Conservation (phyloP, 2,888 invertebrate species). For the Nycteola revayana region DNA sequence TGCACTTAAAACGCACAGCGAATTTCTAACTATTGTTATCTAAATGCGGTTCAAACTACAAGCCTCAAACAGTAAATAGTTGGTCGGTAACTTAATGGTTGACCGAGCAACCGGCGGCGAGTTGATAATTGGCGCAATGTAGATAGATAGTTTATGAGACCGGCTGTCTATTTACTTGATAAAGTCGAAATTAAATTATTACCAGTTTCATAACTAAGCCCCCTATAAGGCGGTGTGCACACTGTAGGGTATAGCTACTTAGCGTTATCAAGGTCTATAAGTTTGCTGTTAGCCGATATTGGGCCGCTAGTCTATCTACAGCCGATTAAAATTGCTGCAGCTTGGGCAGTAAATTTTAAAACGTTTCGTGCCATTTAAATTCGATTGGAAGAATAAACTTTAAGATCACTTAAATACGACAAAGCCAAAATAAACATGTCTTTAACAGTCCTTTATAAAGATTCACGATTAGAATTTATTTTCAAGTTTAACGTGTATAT, state of each 20-base stretch:
- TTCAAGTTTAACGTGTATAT: too few relatives aligned
- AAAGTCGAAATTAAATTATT: constrained; percentile 35
- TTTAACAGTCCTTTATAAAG: too few relatives aligned
- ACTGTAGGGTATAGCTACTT: constrained; percentile 10
- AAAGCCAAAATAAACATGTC: too few relatives aligned
- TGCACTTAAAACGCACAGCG: constrained; percentile 15
- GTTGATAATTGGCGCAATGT: constrained; percentile 31
- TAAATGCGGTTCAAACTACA: constrained; percentile 24
- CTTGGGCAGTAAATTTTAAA: too few relatives aligned
- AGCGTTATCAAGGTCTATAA: constrained; percentile 26
- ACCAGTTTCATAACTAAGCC: constrained; percentile 30
- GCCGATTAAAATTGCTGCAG: constrained; percentile 19
- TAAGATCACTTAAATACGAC: too few relatives aligned
- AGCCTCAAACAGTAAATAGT: constrained; percentile 28
- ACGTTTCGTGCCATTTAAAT: too few relatives aligned
- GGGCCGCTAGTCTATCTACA: constrained; percentile 13
- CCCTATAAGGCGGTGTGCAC: constrained; percentile 15
- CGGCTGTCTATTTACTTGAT: constrained; percentile 25
- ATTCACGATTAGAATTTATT: too few relatives aligned
- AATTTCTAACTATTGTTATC: constrained; percentile 29
- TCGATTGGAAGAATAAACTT: too few relatives aligned
- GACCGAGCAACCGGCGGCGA: constrained; percentile 12
- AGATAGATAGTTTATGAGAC: constrained; percentile 35
- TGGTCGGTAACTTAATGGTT: constrained; percentile 13
- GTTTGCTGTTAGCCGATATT: constrained; percentile 17